These are phyloP conservation scores for Zosterops borbonicus DNA, from an alignment of 2,113 vertebrate genomes.

Conservation along the genomic window DNA sequence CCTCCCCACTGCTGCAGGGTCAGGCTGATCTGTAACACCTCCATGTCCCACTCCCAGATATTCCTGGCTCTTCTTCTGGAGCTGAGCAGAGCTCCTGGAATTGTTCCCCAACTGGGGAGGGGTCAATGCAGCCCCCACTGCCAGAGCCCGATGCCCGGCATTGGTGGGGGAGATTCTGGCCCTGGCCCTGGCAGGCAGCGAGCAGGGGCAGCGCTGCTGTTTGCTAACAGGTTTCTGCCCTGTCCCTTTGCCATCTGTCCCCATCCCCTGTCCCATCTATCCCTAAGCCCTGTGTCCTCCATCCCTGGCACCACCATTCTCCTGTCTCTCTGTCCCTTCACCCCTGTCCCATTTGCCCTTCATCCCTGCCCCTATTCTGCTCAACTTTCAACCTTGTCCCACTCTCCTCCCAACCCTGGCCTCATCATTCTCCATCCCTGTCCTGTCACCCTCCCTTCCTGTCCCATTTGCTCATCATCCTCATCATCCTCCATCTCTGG, in stretches of 20 bases:
- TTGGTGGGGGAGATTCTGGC: not conserved
- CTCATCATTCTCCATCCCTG: not conserved
- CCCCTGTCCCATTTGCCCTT: not conserved
- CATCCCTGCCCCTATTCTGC: not conserved
- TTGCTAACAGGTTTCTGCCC: not conserved
- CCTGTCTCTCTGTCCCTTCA: not conserved
- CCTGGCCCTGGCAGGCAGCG: not conserved
- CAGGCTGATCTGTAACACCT: not conserved
- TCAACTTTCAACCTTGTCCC: not conserved
- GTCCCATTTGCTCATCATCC: not conserved
- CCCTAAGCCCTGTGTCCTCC: not conserved
- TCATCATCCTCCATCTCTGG: not conserved
- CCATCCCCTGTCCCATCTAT: not conserved
- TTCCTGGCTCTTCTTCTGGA: not conserved
- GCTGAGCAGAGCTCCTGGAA: not conserved
- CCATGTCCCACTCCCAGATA: not conserved
- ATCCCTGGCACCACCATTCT: not conserved
- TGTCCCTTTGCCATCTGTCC: not conserved
- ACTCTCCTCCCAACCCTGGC: rapidly evolving
- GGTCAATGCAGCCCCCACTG: not conserved
- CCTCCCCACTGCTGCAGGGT: rapidly evolving
- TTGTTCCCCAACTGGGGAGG: not conserved
- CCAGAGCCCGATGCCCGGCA: rapidly evolving
- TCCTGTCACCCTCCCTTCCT: not conserved
- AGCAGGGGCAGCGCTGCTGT: not conserved